Evolutionary conservation across 2,113 vertebrate species (phyloP).

Genomic region (Caranx melampygus): DNA sequence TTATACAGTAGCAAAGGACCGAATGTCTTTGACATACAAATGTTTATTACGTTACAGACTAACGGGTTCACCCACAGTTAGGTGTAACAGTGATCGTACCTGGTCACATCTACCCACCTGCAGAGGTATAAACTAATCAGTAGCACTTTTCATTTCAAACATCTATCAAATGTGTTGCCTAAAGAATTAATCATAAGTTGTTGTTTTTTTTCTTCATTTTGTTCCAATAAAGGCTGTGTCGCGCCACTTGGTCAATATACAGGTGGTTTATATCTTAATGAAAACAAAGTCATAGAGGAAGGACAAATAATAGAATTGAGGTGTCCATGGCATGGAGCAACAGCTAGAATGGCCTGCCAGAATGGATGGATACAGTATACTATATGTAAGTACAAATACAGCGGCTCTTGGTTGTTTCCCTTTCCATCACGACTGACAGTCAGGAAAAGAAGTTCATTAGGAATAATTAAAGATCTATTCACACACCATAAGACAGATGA

Average conservation of each 20-base stretch:
- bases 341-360: neutral
- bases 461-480: neutral
- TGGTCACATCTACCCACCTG: no score
- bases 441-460: neutral
- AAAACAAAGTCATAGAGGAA: accelerated
- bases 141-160: neutral
- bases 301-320: accelerated
- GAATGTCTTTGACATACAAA: no score
- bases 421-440: no score
- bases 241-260: accelerated
- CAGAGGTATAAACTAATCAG: no score
- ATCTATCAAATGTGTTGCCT: neutral
- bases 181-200: neutral
- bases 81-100: no score
- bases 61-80: no score
- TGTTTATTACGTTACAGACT: no score
- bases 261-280: accelerated
- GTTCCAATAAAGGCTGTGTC: neutral
- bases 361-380: accelerated
- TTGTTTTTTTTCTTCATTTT: neutral
- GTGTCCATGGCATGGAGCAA: accelerated
- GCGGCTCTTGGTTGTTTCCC: neutral
- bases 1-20: no score
- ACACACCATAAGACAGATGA: neutral
- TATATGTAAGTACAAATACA: neutral